Evolutionary conservation across 1,140 invertebrate species (phyloP).

Genomic region (Pseudomyrmex dendroicus): DNA sequence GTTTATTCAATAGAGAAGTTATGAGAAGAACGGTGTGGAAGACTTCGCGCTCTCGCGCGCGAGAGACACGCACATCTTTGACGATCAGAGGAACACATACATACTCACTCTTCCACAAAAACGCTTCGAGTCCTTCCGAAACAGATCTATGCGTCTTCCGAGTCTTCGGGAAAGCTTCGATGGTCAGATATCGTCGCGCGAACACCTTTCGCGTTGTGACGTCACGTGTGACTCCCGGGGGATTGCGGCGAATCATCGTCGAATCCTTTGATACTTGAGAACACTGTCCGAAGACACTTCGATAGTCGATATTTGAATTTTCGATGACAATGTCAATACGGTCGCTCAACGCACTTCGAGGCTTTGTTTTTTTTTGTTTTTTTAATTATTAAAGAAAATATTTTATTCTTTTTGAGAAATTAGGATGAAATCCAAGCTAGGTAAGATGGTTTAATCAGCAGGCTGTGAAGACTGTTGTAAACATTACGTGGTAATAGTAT

Average conservation of each 20-base stretch:
- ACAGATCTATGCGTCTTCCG: constrained; percentile 67
- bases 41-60: constrained; percentile 3
- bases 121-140: constrained; percentile 31
- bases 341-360: constrained; percentile 10
- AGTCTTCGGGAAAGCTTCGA: constrained; percentile 25
- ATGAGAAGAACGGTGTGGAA: constrained; percentile 26
- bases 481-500: constrained; percentile 2
- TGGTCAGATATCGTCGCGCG: constrained; percentile 44
- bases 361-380: constrained; percentile 24
- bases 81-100: constrained; percentile 37
- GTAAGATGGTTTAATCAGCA: constrained; percentile 28
- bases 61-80: constrained; percentile 30
- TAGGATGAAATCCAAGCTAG: neutral
- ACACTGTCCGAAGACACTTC: neutral
- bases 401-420: neutral
- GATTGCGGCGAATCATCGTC: neutral
- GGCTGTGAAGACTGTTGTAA: constrained; percentile 13
- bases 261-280: too few species aligned
- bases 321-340: neutral
- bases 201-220: neutral
- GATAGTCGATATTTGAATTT: constrained; percentile 17
- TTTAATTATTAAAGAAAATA: neutral
- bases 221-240: neutral
- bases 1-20: constrained; percentile 68
- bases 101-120: neutral